Evolutionary conservation across 2,113 vertebrate species (phyloP).

Genomic region (Pteruthius melanotis): DNA sequence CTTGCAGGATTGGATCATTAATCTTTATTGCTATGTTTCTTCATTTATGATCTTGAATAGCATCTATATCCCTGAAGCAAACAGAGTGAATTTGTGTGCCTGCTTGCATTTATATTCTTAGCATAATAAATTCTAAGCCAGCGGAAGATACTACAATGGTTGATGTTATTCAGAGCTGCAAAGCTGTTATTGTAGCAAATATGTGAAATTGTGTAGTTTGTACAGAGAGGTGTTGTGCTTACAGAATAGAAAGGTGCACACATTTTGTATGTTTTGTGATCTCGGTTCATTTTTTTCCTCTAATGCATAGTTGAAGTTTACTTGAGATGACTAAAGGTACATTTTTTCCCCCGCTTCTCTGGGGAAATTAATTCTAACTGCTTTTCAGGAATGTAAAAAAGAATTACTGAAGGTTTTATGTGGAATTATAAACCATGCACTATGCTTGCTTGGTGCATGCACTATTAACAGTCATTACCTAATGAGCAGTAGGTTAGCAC

Average conservation of each 20-base stretch:
- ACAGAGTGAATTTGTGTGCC: neutral
- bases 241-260: neutral
- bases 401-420: neutral
- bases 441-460: neutral
- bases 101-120: neutral
- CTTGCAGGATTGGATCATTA: neutral
- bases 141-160: neutral
- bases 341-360: neutral
- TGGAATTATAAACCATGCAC: neutral
- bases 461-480: neutral
- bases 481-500: neutral
- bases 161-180: neutral
- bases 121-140: neutral
- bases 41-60: neutral
- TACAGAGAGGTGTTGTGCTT: neutral
- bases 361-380: neutral
- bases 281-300: neutral
- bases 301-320: neutral
- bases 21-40: neutral
- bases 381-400: neutral
- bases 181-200: neutral
- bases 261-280: neutral
- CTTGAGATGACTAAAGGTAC: neutral
- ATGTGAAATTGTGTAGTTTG: neutral
- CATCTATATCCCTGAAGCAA: neutral